These are phyloP conservation scores for Euplagia quadripunctaria DNA, from an alignment of 2,888 invertebrate genomes.

Conservation along the genomic window DNA sequence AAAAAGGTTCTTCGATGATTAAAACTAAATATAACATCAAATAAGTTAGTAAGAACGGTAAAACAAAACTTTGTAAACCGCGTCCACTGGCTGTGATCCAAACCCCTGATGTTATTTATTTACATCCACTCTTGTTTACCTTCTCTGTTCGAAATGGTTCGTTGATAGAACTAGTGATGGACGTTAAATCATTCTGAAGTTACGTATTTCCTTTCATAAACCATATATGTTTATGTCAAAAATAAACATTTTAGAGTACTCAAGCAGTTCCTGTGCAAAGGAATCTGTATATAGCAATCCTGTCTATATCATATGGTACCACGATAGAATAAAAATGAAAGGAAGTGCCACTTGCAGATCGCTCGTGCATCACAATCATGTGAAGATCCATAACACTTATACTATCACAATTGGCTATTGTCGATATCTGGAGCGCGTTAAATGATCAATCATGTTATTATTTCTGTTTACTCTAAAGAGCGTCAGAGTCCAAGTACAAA, in stretches of 20 bases:
- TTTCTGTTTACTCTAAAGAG: background rate
- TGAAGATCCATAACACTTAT: conserved; percentile 9
- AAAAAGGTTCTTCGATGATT: background rate
- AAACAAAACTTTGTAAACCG: conserved; percentile 33
- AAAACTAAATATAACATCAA: background rate
- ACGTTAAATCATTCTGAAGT: conserved; percentile 30
- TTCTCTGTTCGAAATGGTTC: conserved; percentile 40
- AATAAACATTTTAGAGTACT: conserved; percentile 40
- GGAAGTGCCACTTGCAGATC: background rate
- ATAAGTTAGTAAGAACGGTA: background rate
- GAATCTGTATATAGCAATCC: background rate
- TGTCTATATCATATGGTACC: background rate
- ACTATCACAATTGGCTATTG: conserved; percentile 1
- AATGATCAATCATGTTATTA: conserved; percentile 25
- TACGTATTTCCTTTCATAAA: conserved; percentile 40
- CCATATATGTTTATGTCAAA: conserved; percentile 30
- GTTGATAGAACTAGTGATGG: conserved; percentile 49
- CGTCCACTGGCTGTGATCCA: conserved; percentile 54
- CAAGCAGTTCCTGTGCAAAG: background rate
- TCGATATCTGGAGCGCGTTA: conserved; percentile 10
- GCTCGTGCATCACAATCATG: background rate
- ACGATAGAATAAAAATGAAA: background rate
- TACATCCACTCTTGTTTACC: conserved; percentile 51
- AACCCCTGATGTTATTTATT: conserved; percentile 44
- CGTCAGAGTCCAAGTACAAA: background rate